Evolutionary conservation across 2,888 invertebrate species (phyloP).

Genomic region (Nomada goodeniana): DNA sequence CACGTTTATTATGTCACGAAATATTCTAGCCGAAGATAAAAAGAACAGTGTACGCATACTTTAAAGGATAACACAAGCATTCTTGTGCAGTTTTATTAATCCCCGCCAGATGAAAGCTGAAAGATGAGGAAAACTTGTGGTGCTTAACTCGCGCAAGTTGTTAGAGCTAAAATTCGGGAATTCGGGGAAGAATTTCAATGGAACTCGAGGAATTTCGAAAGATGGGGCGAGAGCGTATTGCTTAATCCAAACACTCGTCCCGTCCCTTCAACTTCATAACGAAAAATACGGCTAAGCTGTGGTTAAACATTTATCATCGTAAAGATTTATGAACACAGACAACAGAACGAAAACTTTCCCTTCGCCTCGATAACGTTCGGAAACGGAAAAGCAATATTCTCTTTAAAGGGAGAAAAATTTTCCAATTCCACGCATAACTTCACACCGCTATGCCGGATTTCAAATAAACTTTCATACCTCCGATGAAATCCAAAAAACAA

Average conservation of each 20-base stretch:
- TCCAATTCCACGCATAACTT: no score
- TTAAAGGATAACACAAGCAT: conserved; percentile 35
- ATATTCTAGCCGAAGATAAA: not conserved
- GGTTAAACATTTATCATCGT: conserved; percentile 22
- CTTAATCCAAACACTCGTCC: conserved; percentile 41
- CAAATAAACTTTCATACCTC: not conserved
- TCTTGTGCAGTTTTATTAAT: conserved; percentile 57
- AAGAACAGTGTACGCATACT: not conserved
- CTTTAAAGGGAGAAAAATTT: not conserved
- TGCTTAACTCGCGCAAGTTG: conserved; percentile 47
- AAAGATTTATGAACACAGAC: conserved; percentile 11
- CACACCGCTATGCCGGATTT: not conserved
- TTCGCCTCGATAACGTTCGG: not conserved
- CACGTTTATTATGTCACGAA: conserved; percentile 11
- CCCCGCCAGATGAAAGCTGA: conserved; percentile 27
- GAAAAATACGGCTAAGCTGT: conserved; percentile 10
- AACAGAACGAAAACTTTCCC: not conserved
- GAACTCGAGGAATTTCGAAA: conserved; percentile 63
- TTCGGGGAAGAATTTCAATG: conserved; percentile 55
- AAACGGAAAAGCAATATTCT: not conserved
- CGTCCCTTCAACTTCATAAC: conserved; percentile 35
- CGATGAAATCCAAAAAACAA: no score
- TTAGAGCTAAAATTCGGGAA: conserved; percentile 58
- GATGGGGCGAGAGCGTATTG: conserved; percentile 49
- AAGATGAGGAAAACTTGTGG: conserved; percentile 54